Conservation (phyloP, 2,797 vertebrate species). For the Lateolabrax maculatus region DNA sequence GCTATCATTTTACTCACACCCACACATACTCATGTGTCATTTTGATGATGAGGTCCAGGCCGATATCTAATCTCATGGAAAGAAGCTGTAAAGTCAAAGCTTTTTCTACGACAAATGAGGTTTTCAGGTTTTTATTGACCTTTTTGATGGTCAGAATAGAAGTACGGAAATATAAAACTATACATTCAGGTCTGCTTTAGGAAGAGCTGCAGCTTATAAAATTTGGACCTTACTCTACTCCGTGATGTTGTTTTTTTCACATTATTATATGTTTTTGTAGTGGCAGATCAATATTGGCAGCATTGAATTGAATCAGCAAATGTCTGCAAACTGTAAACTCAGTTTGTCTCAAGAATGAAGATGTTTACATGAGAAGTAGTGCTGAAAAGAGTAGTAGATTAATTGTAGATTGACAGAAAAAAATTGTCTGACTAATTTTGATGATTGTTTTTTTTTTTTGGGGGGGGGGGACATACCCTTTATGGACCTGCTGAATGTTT, state of each 20-base stretch:
- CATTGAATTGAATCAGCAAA: not conserved
- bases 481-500: not conserved
- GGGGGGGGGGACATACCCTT: too few species aligned
- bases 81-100: slow-evolving; percentile 25
- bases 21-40: slow-evolving; percentile 54
- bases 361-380: not conserved
- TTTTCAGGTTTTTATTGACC: slow-evolving; percentile 17
- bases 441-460: not conserved
- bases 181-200: not conserved
- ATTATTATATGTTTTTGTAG: not conserved
- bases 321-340: not conserved
- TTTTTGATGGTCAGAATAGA: slow-evolving; percentile 14
- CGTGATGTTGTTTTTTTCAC: not conserved
- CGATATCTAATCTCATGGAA: slow-evolving; percentile 49
- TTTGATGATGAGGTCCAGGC: slow-evolving; percentile 67
- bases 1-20: slow-evolving; percentile 86
- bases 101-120: slow-evolving; percentile 28
- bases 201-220: not conserved
- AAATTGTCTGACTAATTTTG: not conserved
- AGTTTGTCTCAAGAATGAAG: not conserved
- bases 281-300: not conserved
- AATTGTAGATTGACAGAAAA: not conserved
- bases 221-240: not conserved
- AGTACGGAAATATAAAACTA: not conserved
- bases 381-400: not conserved